Evolutionary conservation across 2,113 vertebrate species (phyloP), one percentile per base, ranked within the genome.

Genomic region (Seriola dumerili): DNA sequence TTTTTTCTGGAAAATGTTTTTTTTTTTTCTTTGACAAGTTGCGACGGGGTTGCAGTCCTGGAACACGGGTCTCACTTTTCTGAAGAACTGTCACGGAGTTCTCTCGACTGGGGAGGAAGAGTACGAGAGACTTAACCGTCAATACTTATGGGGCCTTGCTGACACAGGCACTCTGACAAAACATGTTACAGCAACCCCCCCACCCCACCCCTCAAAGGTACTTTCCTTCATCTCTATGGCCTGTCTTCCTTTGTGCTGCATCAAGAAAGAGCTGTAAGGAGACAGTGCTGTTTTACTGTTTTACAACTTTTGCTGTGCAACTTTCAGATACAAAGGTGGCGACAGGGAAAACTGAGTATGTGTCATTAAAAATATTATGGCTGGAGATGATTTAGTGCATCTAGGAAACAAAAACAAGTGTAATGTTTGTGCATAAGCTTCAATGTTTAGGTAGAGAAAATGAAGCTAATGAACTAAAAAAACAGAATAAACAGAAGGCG

Each of bases 121-220:
- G 23, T 38, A 50, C 52, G 40, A 65, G 59, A 71, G 76, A 59
- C 52, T 36, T 44, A 68, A 58, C 61, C 70, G 67, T 81, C 76
- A 74, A 48, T 90, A 63, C 42, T 80, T 66, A 66, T 50, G 38
- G 17, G 3, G 25, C 71, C 25, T 78, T 78, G 80, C 81, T 87
- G 85, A 80, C 75, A 72, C 71, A 80, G 25, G 75, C 61, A 40
- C 55, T 68, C 67, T 85, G 84, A 85, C 81, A 80, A 76, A 90
- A 75, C 67, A 72, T 72, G 79, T 85, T 76, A 83, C 4, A 66
- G 38, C 34, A 71, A 21, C 54, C 36, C 1, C 8, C 40, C 40
- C 10, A 8, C 38, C 14, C 25, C 25, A 29, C 58, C 29, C 17
- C 46, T 50, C 74, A 55, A 62, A 72, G 14, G 55, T 52, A 34